A percentile compares a stretch with the other conserved stretches of the same genome.
These are phyloP conservation scores for Mus minutoides DNA, from an alignment of 2,797 vertebrate genomes.

Conservation along the genomic window DNA sequence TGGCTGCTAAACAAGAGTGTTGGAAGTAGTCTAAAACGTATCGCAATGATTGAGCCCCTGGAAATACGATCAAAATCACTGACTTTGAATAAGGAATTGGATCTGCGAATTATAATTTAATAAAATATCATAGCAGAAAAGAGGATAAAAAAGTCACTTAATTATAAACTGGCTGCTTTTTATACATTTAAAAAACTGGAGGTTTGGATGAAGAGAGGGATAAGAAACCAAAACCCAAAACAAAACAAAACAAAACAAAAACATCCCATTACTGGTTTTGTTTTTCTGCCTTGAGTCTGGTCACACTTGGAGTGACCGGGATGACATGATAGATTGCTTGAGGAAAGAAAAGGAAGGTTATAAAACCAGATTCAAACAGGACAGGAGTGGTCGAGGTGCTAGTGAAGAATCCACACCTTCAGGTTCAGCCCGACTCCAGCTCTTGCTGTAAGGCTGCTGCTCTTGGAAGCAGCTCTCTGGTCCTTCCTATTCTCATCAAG, in stretches of 20 bases:
- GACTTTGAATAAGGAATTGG: constrained; percentile 20
- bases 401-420: constrained; percentile 35
- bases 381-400: not conserved
- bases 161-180: constrained; percentile 15
- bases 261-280: not conserved
- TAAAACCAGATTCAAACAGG: constrained; percentile 29
- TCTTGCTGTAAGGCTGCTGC: constrained; percentile 4
- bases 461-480: constrained; percentile 56
- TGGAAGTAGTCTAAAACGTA: constrained; percentile 48
- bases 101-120: constrained; percentile 29
- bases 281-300: constrained; percentile 8
- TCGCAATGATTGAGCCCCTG: not conserved
- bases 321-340: constrained; percentile 1
- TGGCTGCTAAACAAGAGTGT: not conserved
- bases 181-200: not conserved
- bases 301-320: not conserved
- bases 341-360: constrained; percentile 37
- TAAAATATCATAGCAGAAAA: constrained; percentile 13
- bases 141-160: not conserved
- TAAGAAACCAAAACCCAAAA: not conserved
- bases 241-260: not conserved
- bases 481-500: constrained; percentile 57
- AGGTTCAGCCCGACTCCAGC: not conserved
- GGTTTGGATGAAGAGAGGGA: not conserved
- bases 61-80: constrained; percentile 4